Percentiles rank a stretch among this genome's conserved stretches.
Evolutionary conservation across 2,797 vertebrate genomes (phyloP).

Genomic region (Notamacropus eugenii): DNA sequence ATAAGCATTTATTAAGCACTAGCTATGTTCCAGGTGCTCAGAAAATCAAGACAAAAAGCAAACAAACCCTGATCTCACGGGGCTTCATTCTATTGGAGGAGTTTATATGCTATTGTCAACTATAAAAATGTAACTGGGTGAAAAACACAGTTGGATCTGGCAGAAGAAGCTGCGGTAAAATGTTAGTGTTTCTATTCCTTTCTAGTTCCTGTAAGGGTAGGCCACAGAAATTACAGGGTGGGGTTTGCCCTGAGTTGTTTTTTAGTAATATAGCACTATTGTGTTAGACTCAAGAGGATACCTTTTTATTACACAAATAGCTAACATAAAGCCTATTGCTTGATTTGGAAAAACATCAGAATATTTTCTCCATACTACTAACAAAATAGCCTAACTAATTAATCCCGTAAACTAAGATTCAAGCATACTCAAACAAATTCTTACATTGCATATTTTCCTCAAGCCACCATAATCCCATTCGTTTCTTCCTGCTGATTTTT

Average conservation of each 20-base stretch:
- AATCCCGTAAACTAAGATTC: not conserved
- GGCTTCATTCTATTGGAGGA: not conserved
- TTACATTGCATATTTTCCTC: not conserved
- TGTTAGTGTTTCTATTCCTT: not conserved
- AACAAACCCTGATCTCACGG: not conserved
- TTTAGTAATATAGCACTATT: not conserved
- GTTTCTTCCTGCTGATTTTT: not conserved
- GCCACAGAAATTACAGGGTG: not conserved
- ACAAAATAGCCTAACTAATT: not conserved
- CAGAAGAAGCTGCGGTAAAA: not conserved
- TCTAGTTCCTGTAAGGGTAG: not conserved
- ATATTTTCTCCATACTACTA: not conserved
- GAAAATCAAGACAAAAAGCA: not conserved
- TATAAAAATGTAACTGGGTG: not conserved
- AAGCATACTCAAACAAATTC: not conserved
- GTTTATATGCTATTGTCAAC: not conserved
- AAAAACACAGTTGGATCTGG: not conserved
- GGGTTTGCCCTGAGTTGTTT: not conserved
- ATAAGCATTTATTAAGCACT: not conserved
- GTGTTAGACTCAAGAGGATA: not conserved
- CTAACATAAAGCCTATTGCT: not conserved
- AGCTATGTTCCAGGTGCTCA: not conserved
- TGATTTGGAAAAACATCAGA: not conserved
- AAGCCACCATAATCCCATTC: not conserved
- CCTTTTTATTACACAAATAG: not conserved